Evolutionary conservation across 2,113 vertebrate genomes (phyloP).

Genomic region (Tursiops truncatus): DNA sequence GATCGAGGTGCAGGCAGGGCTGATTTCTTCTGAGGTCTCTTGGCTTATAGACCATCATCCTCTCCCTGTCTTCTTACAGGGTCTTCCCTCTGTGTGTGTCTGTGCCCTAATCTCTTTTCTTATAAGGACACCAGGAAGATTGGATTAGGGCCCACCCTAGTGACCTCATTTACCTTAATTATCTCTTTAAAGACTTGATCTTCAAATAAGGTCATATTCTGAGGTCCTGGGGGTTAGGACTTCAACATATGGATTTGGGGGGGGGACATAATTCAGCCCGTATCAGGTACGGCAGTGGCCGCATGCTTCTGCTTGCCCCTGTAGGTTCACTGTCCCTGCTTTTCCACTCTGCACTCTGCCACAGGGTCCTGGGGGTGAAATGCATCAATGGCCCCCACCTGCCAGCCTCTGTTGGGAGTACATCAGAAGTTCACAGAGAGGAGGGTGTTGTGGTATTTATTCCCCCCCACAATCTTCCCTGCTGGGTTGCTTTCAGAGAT

Average conservation of each 20-base stretch:
- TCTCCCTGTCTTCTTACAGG: fast-evolving
- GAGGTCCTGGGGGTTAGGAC: not conserved
- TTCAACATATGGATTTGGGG: fast-evolving
- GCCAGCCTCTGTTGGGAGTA: not conserved
- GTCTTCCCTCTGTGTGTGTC: not conserved
- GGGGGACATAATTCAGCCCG: fast-evolving
- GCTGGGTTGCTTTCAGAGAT: too few species aligned
- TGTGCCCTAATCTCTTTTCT: not conserved
- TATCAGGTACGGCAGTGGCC: not conserved
- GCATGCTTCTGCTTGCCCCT: not conserved
- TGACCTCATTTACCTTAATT: not conserved
- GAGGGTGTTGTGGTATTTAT: too few species aligned
- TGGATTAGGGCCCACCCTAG: not conserved
- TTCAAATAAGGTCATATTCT: not conserved
- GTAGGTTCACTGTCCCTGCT: fast-evolving
- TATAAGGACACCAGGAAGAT: not conserved
- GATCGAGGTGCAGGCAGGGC: fast-evolving
- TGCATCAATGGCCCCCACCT: not conserved
- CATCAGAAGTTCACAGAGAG: not conserved
- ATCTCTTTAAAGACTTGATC: not conserved
- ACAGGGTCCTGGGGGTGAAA: not conserved
- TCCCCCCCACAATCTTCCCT: not conserved
- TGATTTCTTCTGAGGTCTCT: not conserved
- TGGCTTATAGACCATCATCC: fast-evolving
- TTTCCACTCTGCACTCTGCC: not conserved